Evolutionary conservation across 2,888 invertebrate genomes (phyloP).

Genomic region (Hybos culiciformis): DNA sequence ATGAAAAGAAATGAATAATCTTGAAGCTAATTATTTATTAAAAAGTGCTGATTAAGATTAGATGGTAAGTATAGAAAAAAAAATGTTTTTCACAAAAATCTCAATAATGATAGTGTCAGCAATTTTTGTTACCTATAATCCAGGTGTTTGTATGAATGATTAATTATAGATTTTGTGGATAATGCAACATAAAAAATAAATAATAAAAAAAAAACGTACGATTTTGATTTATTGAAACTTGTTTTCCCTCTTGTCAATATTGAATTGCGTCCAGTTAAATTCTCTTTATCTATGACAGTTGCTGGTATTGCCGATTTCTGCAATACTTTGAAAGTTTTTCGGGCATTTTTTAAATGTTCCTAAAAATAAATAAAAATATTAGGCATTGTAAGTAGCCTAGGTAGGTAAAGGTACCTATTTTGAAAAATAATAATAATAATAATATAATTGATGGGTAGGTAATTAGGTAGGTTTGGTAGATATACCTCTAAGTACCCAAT

Average conservation of each 20-base stretch:
- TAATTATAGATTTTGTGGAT: too few species aligned
- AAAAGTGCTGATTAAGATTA: too few species aligned
- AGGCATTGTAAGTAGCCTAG: neutral
- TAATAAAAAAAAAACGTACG: too few species aligned
- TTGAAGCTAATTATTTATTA: too few species aligned
- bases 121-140: too few species aligned
- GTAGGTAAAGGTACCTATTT: neutral
- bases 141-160: too few species aligned
- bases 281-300: slow-evolving; percentile 65
- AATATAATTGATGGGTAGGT: neutral
- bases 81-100: too few species aligned
- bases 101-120: too few species aligned
- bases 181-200: too few species aligned
- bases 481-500: slow-evolving; percentile 8
- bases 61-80: too few species aligned
- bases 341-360: slow-evolving; percentile 44
- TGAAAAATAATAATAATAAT: neutral
- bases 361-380: slow-evolving; percentile 17
- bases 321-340: slow-evolving; percentile 60
- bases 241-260: slow-evolving; percentile 28
- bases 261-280: slow-evolving; percentile 55
- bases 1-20: too few species aligned
- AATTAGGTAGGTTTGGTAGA: neutral
- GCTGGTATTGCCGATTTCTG: slow-evolving; percentile 58
- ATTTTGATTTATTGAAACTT: neutral